Conservation (phyloP, 2,888 invertebrate species). For the Drosophila engyochracea region DNA sequence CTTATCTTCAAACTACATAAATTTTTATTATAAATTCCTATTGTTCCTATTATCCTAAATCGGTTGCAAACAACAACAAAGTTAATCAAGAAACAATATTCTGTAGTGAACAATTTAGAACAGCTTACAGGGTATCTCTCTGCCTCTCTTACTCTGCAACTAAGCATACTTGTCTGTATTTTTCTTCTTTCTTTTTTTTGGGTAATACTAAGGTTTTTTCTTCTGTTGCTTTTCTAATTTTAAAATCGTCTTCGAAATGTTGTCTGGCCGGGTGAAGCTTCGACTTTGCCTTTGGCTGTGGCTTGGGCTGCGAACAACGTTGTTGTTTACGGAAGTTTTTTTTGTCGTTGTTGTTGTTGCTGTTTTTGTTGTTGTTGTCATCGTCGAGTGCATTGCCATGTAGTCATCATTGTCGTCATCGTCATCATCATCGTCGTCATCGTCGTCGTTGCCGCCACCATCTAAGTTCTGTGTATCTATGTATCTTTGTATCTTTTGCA, state of each 20-base stretch:
- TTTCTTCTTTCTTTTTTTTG: constrained; percentile 5
- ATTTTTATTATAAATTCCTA: background rate
- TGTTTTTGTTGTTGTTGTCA: constrained; percentile 38
- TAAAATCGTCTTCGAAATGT: constrained; percentile 76
- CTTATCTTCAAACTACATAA: background rate
- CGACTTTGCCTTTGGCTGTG: constrained; percentile 50
- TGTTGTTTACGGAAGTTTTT: constrained; percentile 79
- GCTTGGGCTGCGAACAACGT: constrained; percentile 33
- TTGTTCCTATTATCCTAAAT: accelerated
- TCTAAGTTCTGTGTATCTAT: constrained; percentile 54
- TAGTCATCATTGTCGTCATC: constrained; percentile 56
- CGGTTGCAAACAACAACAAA: background rate
- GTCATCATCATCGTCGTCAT: constrained; percentile 29
- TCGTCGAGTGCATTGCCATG: constrained; percentile 76
- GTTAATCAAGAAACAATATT: background rate
- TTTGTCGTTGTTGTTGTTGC: constrained; percentile 10
- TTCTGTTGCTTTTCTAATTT: constrained; percentile 73
- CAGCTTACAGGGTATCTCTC: background rate
- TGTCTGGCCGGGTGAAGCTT: constrained; percentile 59
- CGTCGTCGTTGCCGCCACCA: constrained; percentile 30
- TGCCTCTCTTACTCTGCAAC: background rate
- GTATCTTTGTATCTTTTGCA: constrained; percentile 55
- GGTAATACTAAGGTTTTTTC: constrained; percentile 34
- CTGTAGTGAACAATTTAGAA: background rate
- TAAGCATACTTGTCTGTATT: background rate